Evolutionary conservation across 2,888 invertebrate species (phyloP), one percentile per base, ranked within the genome.

Genomic region (Oxyscelio sp.): DNA sequence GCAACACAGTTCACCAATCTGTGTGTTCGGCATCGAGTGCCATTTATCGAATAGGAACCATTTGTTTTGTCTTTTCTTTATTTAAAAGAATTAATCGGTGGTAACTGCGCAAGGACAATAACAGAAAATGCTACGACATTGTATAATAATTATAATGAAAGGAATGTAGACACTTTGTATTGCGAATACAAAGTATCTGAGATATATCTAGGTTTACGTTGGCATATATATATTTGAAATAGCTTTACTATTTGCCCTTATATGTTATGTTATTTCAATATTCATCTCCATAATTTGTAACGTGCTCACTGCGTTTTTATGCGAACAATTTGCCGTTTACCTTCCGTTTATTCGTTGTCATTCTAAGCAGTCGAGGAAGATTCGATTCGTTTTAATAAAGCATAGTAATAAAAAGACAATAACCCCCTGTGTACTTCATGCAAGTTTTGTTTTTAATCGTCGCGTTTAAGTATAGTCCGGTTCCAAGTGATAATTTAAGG

Each of bases 401-500:
- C 50, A 38, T 50, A 58, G 79, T 65, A 31, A 80, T 73, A 71
- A 40, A 75, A 86, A 74, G 73, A 68, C 50, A 79, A 77, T 81
- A 83, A 84, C 68, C 73, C 34, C 59, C 63, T 82, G 40, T 52
- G 71, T 80, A 71, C 66, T 85, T 75, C 52, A 58, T 75, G 70
- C 58, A 58, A 65, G 50, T 71, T 80, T 73, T 31, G n/a, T 74
- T 61, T 74, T 50, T 74, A 77, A 21, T 65, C 50, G 70, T 71
- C 17, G 80, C 80, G 77, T 83, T 84, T 81, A 87, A 82, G 78
- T 85, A 86, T 87, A 87, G 80, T 90, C 89, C 88, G 87, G 90
- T 90, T 90, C 85, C 84, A 85, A 92, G 92, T 92, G 92, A 93
- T 92, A 93, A 89, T 77, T 90, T 90, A 89, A 90, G 86, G 83